A percentile compares a stretch with the other conserved stretches of the same genome.
phyloP scores from a whole-genome alignment of 2,113 vertebrate species.

The human (Homo sapiens) region DNA sequence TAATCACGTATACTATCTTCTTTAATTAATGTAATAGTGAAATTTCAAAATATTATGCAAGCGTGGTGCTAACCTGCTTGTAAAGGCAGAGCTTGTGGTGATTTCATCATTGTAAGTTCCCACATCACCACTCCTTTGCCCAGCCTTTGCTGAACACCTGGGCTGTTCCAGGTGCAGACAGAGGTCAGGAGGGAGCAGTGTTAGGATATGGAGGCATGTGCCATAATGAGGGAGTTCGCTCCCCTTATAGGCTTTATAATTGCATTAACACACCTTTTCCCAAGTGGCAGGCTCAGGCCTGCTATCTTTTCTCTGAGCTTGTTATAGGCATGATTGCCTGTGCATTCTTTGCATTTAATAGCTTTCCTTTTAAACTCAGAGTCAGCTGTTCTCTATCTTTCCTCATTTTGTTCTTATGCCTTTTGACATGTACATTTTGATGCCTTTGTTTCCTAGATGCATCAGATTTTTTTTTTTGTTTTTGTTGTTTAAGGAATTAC shows the following conservation, averaged over 20 bases:
- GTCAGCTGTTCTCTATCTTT: not conserved
- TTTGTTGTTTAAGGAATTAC: not conserved
- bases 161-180: not conserved
- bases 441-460: not conserved
- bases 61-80: not conserved
- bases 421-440: not conserved
- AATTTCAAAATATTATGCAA: not conserved
- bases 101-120: not conserved
- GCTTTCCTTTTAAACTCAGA: not conserved
- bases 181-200: not conserved
- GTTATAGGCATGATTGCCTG: not conserved
- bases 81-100: not conserved
- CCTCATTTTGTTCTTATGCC: not conserved
- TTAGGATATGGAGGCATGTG: fast-evolving
- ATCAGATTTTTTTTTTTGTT: not conserved
- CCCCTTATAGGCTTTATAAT: not conserved
- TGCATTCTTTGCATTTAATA: not conserved
- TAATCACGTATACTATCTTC: not conserved
- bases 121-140: not conserved
- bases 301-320: not conserved
- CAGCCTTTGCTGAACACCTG: not conserved
- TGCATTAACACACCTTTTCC: not conserved
- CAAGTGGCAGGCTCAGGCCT: not conserved
- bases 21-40: not conserved
- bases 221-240: not conserved